These are phyloP conservation scores for Meles meles DNA, from an alignment of 2,113 vertebrate species.

Conservation along the genomic window DNA sequence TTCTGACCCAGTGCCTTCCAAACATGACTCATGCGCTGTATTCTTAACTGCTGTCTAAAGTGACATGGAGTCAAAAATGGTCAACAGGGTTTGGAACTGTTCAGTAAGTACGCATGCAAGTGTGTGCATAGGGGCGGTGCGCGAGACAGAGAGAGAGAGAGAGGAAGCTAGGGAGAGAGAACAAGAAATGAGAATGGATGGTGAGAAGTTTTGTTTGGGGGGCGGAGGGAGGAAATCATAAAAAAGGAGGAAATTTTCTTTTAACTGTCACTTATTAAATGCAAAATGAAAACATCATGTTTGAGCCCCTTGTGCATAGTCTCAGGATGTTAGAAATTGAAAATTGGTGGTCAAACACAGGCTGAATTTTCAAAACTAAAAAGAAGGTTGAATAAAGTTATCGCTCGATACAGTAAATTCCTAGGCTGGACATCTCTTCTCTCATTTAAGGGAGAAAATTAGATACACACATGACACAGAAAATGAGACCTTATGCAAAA, in stretches of 20 bases:
- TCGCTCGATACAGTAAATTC: background rate
- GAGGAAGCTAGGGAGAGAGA: background rate
- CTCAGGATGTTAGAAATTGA: background rate
- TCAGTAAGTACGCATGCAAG: background rate
- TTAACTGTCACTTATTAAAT: background rate
- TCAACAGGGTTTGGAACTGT: background rate
- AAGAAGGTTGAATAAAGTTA: conserved; percentile 22
- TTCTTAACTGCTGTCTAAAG: background rate
- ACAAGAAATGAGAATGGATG: background rate
- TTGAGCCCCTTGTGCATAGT: background rate
- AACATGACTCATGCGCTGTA: background rate
- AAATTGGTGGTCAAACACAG: background rate
- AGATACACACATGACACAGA: background rate
- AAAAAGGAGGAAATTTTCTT: background rate
- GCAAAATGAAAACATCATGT: background rate
- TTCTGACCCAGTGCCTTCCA: background rate
- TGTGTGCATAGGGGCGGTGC: background rate
- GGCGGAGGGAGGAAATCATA: background rate
- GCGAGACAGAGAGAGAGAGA: background rate
- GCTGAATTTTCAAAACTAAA: conserved; percentile 2
- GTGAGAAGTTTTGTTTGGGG: background rate
- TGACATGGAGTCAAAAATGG: background rate
- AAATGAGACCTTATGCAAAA: background rate
- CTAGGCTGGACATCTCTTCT: background rate
- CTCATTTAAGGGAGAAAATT: background rate